Base-by-base conservation (phyloP, 2,797 vertebrate species). In the Hyperoplus lanceolatus region DNA sequence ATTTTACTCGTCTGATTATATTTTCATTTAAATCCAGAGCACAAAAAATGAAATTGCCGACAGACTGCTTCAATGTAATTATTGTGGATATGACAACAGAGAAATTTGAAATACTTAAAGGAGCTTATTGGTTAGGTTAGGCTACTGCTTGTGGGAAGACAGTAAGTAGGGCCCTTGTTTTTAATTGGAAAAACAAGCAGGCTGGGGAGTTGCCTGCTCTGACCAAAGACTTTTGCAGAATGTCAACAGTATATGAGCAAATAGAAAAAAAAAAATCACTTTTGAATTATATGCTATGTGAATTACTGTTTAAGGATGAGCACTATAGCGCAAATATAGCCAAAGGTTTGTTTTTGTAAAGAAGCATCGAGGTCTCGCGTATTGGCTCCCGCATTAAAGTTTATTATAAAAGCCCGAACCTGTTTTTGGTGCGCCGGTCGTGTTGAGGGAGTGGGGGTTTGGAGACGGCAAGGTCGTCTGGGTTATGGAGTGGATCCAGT, bases 381-480 rank as follows among this genome's bases (percentile, higher is more conserved):
- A 46, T 71, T 42, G 56, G 48, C 70, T 73, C 61, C 58, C 79
- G 43, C 88, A 75, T 85, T 63, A 12, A 29, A 80, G 71, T 79
- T 71, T 51, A 15, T 48, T 71, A 72, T 78, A 70, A 79, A 84
- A 90, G 90, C 76, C 70, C 67, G 65, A 63, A 53, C 53, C 45
- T 56, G 80, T 72, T 83, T 64, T 42, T 80, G 50, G 49, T 36
- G 13, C 70, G 80, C 65, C 77, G 81, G 61, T 82, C 77, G 29
- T 62, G 78, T 58, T 67, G 73, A 69, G 82, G 29, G 29, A 29
- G 29, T 29, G 29, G 29, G 29, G 29, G 29, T 29, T 29, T 29
- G 29, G 54, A 68, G 88, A 75, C 50, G 77, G 67, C 90, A 93
- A 94, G 91, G 93, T 93, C 92, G 84, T 91, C 87, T 79, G 86